phyloP scores from a whole-genome alignment of 2,797 vertebrate species.

The Buphagus erythrorhynchus region DNA sequence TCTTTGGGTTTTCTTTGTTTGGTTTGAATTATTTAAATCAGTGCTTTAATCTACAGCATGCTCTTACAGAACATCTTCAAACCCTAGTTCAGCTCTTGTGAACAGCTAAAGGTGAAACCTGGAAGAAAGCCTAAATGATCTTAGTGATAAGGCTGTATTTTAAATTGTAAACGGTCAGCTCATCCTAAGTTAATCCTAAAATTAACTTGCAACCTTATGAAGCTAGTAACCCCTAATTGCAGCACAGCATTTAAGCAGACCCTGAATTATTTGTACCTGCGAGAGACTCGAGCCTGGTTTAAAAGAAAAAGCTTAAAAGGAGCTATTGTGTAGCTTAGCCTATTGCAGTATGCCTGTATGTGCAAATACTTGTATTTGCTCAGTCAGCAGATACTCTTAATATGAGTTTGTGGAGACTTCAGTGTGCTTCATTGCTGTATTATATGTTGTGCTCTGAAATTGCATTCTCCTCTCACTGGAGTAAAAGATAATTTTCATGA shows the following conservation, averaged over 20 bases:
- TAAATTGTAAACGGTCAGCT: background rate
- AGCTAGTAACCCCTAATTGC: background rate
- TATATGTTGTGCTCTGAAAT: background rate
- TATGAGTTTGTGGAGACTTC: background rate
- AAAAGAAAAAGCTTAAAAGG: background rate
- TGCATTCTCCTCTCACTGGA: background rate
- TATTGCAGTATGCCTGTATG: background rate
- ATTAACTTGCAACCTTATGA: background rate
- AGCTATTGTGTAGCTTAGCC: background rate
- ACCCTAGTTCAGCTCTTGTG: background rate
- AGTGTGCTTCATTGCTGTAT: background rate
- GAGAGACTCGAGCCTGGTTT: background rate
- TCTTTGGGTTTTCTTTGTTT: background rate
- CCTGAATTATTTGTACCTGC: background rate
- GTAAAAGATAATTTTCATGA: background rate
- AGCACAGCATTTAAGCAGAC: background rate
- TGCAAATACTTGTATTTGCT: conserved; percentile 11
- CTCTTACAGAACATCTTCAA: background rate
- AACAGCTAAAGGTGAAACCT: background rate
- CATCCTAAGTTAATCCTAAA: background rate
- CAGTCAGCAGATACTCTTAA: conserved; percentile 20
- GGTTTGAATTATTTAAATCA: background rate
- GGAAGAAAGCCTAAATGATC: background rate
- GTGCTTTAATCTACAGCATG: background rate
- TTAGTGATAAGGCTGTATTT: background rate